phyloP scores from a whole-genome alignment of 1,140 invertebrate species.

The Calosoma granatense region DNA sequence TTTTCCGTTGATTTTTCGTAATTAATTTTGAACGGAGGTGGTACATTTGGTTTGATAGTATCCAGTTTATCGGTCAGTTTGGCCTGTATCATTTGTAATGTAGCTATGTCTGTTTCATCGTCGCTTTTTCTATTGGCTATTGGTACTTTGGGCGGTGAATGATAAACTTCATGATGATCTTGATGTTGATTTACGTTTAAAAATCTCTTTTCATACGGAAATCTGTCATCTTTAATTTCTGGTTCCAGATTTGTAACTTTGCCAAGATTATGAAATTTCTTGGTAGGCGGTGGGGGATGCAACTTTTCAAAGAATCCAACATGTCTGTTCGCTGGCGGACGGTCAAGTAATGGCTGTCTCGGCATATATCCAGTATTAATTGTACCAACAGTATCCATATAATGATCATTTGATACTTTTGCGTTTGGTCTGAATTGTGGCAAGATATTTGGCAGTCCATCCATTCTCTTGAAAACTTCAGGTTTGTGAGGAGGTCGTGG shows the following conservation, averaged over 20 bases:
- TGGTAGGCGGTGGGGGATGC: constrained; percentile 39
- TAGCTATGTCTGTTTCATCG: constrained; percentile 36
- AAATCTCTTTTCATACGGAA: constrained; percentile 2
- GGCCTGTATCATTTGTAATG: constrained; percentile 54
- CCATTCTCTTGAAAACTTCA: constrained; percentile 30
- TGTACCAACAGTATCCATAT: constrained; percentile 34
- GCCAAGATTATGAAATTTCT: constrained; percentile 22
- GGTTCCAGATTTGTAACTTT: constrained; percentile 21
- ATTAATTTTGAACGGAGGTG: constrained; percentile 20
- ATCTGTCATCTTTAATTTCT: constrained; percentile 10
- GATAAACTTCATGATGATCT: constrained; percentile 26
- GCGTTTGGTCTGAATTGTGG: constrained; percentile 61
- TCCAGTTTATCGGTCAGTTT: constrained; percentile 28
- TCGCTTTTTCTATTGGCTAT: constrained; percentile 25
- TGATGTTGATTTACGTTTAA: constrained; percentile 9
- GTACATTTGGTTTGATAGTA: constrained; percentile 12
- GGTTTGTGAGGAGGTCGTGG: constrained; percentile 25
- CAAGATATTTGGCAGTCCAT: constrained; percentile 54
- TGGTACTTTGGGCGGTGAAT: constrained; percentile 27
- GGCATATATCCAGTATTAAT: constrained; percentile 25
- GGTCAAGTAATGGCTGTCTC: constrained; percentile 30
- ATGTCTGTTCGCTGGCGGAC: constrained; percentile 31
- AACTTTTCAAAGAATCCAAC: constrained; percentile 35
- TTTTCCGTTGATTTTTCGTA: constrained; percentile 32
- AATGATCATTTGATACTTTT: constrained; percentile 44